Conservation (phyloP, 2,797 vertebrate species). For the Sternotherus odoratus region DNA sequence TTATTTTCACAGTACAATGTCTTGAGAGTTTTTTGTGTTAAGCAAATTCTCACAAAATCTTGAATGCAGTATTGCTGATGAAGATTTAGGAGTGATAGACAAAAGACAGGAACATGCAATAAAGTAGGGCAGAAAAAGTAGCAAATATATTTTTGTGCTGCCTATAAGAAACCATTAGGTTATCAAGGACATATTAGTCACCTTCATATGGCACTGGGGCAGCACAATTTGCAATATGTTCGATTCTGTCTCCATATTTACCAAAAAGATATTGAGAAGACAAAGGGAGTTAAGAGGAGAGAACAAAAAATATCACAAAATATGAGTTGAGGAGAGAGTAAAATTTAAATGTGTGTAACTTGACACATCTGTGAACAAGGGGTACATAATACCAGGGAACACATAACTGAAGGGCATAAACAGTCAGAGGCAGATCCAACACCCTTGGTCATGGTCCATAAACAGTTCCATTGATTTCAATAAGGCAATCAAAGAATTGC, state of each 20-base stretch:
- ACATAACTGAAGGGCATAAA: neutral
- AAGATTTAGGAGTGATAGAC: neutral
- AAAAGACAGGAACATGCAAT: neutral
- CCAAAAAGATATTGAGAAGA: neutral
- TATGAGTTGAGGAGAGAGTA: neutral
- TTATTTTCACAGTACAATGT: neutral
- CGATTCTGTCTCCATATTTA: neutral
- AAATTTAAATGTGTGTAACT: neutral
- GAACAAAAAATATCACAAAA: neutral
- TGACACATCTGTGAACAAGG: neutral
- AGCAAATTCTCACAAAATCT: neutral
- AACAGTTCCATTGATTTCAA: neutral
- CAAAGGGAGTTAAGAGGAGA: neutral
- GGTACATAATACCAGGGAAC: neutral
- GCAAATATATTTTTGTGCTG: neutral
- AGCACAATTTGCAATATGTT: neutral
- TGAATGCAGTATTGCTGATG: neutral
- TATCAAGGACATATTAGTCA: neutral
- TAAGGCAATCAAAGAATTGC: neutral
- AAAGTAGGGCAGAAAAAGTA: neutral
- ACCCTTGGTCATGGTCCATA: neutral
- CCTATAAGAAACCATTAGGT: neutral
- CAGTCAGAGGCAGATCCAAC: neutral
- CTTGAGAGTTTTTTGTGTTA: neutral
- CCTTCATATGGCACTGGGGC: neutral